Base-by-base conservation (phyloP, 2,888 invertebrate species). In the Drepana falcataria region DNA sequence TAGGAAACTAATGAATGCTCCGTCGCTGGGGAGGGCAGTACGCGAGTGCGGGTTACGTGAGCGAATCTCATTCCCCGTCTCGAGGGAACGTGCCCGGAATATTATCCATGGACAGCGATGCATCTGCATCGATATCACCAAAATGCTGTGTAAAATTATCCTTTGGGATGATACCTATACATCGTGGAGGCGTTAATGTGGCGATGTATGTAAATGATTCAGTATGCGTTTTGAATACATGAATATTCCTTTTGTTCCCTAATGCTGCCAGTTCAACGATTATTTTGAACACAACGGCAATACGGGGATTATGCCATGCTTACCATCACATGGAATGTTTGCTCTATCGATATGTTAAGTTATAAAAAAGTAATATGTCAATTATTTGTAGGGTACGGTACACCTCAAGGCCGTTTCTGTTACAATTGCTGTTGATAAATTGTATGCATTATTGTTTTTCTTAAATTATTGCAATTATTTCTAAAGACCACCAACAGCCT, bases 41-140 rank as follows among this genome's bases (percentile, higher is more conserved):
- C 61, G 63, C 55, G 66, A 57, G 56, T 59, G 55, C 55, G 51
- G 55, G 53, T 55, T 64, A 65, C 53, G 55, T 53, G 58, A 54
- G 53, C 61, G 54, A 62, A 60, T 60, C 59, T 59, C 62, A 58
- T 62, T 60, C 48, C 55, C 35, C 47, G 49, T 57, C 56, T 54
- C 59, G 9, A 33, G 62, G 59, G 62, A 57, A 65, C 71, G 73
- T 72, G 71, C 69, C 60, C 49, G 51, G 70, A 72, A 73, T 73
- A 68, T 60, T 56, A 53, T 55, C 48, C 60, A 62, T 59, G 56
- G 60, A 53, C 65, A 66, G 66, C 61, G 69, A 60, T 69, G 67
- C 62, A 61, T 44, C 44, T 64, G 70, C 64, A 70, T 56, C 59
- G 48, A 62, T 67, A 65, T 61, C 62, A 61, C 64, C 44, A 51